These are phyloP conservation scores for Bombus polaris DNA, from an alignment of 1,140 invertebrate genomes.

Conservation along the genomic window DNA sequence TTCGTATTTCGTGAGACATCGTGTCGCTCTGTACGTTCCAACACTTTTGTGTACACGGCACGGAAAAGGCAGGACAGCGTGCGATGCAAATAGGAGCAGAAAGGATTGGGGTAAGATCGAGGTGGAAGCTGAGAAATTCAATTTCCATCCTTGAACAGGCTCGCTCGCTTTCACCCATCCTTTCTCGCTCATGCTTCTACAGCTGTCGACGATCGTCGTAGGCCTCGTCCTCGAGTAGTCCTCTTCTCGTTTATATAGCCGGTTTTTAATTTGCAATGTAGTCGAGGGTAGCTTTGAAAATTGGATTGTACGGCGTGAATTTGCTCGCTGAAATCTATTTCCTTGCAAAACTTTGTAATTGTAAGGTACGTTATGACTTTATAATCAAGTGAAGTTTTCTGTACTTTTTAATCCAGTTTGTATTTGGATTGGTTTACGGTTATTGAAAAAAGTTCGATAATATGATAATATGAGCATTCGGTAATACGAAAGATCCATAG, in stretches of 20 bases:
- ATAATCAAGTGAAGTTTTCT: too few species aligned
- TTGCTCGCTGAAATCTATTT: background rate
- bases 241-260: background rate
- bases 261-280: slow-evolving; percentile 19
- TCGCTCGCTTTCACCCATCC: slow-evolving; percentile 10
- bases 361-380: too few species aligned
- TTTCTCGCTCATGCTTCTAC: background rate
- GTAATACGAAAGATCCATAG: background rate
- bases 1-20: background rate
- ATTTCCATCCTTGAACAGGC: slow-evolving; percentile 49
- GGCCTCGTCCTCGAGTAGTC: background rate
- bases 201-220: background rate
- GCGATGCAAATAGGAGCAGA: slow-evolving; percentile 27
- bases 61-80: background rate
- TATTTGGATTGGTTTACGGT: too few species aligned
- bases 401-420: too few species aligned
- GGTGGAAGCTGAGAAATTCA: slow-evolving; percentile 55
- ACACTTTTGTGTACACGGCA: background rate
- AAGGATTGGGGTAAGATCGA: background rate
- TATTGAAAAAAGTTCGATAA: too few species aligned
- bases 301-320: background rate
- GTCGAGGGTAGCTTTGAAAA: background rate
- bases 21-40: background rate
- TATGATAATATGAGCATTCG: too few species aligned
- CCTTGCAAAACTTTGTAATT: background rate